Evolutionary conservation across 2,888 invertebrate genomes (phyloP), one percentile per base, ranked within the genome.

Genomic region (Eugnorisma glareosa): DNA sequence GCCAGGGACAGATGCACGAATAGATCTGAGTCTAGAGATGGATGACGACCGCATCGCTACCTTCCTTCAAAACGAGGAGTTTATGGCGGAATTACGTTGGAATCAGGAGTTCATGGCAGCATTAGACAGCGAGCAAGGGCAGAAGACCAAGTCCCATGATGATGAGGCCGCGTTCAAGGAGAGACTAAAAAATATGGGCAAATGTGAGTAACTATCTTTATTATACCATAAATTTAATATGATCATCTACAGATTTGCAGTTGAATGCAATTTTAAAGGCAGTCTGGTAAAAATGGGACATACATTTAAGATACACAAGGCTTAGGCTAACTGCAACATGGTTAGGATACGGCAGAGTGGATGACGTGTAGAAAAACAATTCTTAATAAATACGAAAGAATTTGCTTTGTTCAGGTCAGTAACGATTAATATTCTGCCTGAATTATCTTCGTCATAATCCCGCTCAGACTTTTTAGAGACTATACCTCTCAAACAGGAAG

Each of bases 51-150:
- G 98, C 84, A 98, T 98, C 83, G 99, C 99, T 0, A 97, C 99
- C 82, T 98, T 98, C 94, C 96, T 99, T 75, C 99, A 99, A 93
- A 99, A 99, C 91, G 98, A 98, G 91, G 99, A 99, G 94, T 99
- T 99, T 89, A 98, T 99, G 97, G 97, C 98, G 66, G 98, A 99
- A 91, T 95, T 99, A 54, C 97, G 98, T 77, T 98, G 98, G 97
- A 98, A 99, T 93, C 98, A 98, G 92, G 98, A 99, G 90, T 99
- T 99, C 91, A 98, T 99, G 97, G 98, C 98, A 40, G 98, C 98
- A 1, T 95, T 99, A 68, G 98, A 98, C 90, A 98, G 97, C 91
- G 98, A 98, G 96, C 97, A 97, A 88, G 97, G 96, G 8, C 94
- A 96, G 66, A 96, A 96, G 86, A 92, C 92, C 3, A 97, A 96